These are phyloP conservation scores for Tachuris rubrigastra DNA, from an alignment of 2,113 vertebrate species.

Conservation along the genomic window DNA sequence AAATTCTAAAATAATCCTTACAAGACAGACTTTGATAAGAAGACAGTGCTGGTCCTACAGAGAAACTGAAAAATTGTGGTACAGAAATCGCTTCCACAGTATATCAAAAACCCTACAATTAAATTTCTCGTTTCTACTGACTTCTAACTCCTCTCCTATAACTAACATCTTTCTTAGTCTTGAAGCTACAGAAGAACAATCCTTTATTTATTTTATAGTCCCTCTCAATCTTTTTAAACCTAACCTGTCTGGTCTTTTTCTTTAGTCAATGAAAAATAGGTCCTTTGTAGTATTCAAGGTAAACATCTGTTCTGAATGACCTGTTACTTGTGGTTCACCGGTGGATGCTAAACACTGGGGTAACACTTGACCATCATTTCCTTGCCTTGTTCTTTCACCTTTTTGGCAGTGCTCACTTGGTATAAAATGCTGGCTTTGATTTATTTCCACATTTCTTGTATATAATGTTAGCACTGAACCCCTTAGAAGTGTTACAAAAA, in stretches of 20 bases:
- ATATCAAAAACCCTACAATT: neutral
- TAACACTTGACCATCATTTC: neutral
- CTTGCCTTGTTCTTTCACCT: neutral
- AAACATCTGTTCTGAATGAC: accelerated
- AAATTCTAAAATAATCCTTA: neutral
- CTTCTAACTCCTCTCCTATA: neutral
- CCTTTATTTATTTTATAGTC: neutral
- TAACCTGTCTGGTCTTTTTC: neutral
- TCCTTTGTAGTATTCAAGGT: neutral
- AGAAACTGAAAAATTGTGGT: neutral
- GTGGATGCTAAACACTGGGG: neutral
- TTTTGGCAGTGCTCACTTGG: neutral
- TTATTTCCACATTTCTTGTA: neutral
- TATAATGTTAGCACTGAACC: neutral
- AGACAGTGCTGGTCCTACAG: neutral
- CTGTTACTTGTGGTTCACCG: neutral
- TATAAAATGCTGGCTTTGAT: neutral
- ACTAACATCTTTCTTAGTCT: neutral
- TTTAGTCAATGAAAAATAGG: neutral
- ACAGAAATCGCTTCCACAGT: neutral
- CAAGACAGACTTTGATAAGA: neutral
- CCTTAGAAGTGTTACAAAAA: neutral
- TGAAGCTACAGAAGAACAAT: neutral
- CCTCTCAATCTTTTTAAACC: neutral
- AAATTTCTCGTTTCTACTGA: neutral